Evolutionary conservation across 1,140 invertebrate genomes (phyloP).

Genomic region (Drosophila navojoa): DNA sequence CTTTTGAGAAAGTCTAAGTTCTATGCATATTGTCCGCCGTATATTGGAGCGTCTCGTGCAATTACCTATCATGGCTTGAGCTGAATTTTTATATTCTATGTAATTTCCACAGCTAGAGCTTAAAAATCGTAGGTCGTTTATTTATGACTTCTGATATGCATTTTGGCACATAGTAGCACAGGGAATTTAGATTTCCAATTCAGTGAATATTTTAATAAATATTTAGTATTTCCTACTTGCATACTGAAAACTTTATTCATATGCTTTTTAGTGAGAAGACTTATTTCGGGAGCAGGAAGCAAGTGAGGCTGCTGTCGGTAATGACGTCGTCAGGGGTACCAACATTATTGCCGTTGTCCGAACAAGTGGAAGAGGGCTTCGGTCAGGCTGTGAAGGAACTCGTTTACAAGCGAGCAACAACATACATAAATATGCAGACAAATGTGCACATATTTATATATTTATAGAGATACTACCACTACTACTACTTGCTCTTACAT

Average conservation of each 20-base stretch:
- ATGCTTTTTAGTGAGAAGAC: not conserved
- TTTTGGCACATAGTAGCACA: not conserved
- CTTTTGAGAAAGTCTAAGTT: too few relatives aligned
- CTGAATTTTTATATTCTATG: too few relatives aligned
- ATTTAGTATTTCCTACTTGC: not conserved
- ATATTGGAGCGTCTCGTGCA: too few relatives aligned
- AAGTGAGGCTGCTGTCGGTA: constrained; percentile 24
- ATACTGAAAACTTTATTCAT: not conserved
- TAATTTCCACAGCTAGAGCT: too few relatives aligned
- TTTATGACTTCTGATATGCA: not conserved
- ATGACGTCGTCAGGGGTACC: constrained; percentile 43
- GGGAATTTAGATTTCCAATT: not conserved
- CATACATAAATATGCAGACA: not conserved
- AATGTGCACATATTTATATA: constrained; percentile 1
- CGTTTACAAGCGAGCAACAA: constrained; percentile 26
- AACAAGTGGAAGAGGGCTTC: constrained; percentile 27
- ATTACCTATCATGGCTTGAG: too few relatives aligned
- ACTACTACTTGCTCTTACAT: constrained; percentile 5
- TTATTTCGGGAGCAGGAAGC: not conserved
- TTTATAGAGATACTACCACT: constrained; percentile 13
- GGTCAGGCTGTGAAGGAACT: constrained; percentile 11
- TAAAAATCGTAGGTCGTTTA: too few relatives aligned
- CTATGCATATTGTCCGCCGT: too few relatives aligned
- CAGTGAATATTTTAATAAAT: constrained; percentile 5
- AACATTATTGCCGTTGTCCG: constrained; percentile 47